Conservation (phyloP, 1,140 invertebrate genomes). For the Bombus pascuorum region DNA sequence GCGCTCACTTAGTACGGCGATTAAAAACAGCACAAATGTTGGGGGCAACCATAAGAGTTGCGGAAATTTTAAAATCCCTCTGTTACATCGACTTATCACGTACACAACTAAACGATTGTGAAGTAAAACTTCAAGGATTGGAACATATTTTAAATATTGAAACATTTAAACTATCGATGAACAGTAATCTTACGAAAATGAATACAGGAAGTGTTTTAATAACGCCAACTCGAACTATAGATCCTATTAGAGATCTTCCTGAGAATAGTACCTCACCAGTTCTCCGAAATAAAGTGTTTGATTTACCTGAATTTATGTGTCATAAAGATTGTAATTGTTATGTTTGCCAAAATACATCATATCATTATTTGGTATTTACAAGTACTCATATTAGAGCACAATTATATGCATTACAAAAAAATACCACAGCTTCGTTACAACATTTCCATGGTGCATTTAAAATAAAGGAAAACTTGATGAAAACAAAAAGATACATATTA, state of each 20-base stretch:
- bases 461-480: slow-evolving; percentile 59
- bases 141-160: slow-evolving; percentile 76
- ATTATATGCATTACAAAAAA: slow-evolving; percentile 69
- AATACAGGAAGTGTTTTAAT: neutral
- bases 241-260: slow-evolving; percentile 57
- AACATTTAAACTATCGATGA: slow-evolving; percentile 58
- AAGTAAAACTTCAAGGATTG: slow-evolving; percentile 74
- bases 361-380: slow-evolving; percentile 74
- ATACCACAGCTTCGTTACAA: slow-evolving; percentile 63
- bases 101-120: slow-evolving; percentile 70
- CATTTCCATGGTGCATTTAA: slow-evolving; percentile 75
- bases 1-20: slow-evolving; percentile 67
- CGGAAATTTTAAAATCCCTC: slow-evolving; percentile 72
- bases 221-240: slow-evolving; percentile 32
- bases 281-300: slow-evolving; percentile 67
- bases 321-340: slow-evolving; percentile 75
- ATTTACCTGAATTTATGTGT: slow-evolving; percentile 68
- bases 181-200: neutral
- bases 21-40: slow-evolving; percentile 71
- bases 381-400: slow-evolving; percentile 74
- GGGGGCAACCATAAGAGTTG: slow-evolving; percentile 70
- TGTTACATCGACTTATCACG: slow-evolving; percentile 75
- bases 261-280: slow-evolving; percentile 72
- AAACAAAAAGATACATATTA: neutral
- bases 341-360: slow-evolving; percentile 71